Evolutionary conservation across 2,888 invertebrate genomes (phyloP).

Genomic region (Pseudococcus longispinus): DNA sequence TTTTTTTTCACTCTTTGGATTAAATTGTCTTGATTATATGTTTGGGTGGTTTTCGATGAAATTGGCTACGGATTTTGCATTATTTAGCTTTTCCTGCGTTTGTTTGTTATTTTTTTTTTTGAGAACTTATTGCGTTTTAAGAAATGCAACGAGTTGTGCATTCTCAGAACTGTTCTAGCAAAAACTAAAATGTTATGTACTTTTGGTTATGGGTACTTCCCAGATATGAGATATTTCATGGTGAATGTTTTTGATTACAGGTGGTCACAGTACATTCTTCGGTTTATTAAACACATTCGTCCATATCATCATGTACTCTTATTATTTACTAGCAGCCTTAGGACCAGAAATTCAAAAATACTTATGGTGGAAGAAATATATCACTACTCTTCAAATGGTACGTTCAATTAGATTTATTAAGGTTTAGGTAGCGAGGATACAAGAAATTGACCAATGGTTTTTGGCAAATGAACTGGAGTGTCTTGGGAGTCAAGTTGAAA

Average conservation of each 20-base stretch:
- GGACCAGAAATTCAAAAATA: conserved; percentile 86
- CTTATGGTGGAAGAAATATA: conserved; percentile 96
- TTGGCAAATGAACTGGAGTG: too few relatives aligned
- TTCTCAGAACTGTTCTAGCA: too few relatives aligned
- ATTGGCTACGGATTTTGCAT: not conserved
- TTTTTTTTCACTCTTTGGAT: not conserved
- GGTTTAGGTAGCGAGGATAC: too few relatives aligned
- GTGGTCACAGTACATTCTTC: conserved; percentile 96
- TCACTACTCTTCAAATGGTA: conserved; percentile 91
- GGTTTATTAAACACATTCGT: conserved; percentile 93
- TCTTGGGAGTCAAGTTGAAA: too few relatives aligned
- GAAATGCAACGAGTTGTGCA: too few relatives aligned
- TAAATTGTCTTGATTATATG: not conserved
- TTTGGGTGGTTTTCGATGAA: not conserved
- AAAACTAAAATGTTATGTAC: too few relatives aligned
- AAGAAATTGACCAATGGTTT: too few relatives aligned
- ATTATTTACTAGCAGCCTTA: conserved; percentile 89
- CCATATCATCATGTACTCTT: conserved; percentile 96
- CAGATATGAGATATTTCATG: too few relatives aligned
- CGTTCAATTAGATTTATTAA: conserved; percentile 60
- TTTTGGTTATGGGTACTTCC: too few relatives aligned
- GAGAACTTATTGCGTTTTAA: not conserved
- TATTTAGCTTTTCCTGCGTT: not conserved
- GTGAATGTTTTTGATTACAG: conserved; percentile 64
- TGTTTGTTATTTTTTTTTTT: not conserved